phyloP scores from a whole-genome alignment of 2,113 vertebrate species.

The Varanus salvator region DNA sequence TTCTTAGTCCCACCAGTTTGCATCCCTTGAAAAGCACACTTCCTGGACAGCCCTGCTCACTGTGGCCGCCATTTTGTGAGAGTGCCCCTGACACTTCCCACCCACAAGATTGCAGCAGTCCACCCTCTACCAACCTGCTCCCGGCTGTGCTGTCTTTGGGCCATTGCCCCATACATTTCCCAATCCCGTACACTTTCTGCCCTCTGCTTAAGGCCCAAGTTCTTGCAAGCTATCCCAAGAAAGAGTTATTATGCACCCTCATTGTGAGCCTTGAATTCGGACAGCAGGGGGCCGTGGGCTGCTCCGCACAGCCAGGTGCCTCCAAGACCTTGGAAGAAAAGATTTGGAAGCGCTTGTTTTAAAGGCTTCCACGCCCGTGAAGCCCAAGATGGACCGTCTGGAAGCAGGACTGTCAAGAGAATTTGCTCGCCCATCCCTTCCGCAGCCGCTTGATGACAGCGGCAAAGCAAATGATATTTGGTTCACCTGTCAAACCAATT shows the following conservation, averaged over 20 bases:
- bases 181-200: background rate
- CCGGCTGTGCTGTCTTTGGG: background rate
- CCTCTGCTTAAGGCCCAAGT: background rate
- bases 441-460: conserved; percentile 63
- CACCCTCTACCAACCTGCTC: too few relatives aligned
- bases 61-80: too few relatives aligned
- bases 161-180: too few relatives aligned
- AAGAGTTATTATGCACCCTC: background rate
- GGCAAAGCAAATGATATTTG: conserved; percentile 71
- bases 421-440: conserved; percentile 68
- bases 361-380: conserved; percentile 50
- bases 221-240: background rate
- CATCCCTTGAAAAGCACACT: too few relatives aligned
- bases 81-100: too few relatives aligned
- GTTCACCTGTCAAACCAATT: conserved; percentile 74
- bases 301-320: background rate
- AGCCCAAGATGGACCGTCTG: background rate
- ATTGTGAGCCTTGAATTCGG: background rate
- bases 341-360: conserved; percentile 47
- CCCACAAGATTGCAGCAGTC: too few relatives aligned
- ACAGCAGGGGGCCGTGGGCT: background rate
- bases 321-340: conserved; percentile 16
- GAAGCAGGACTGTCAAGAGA: conserved; percentile 67
- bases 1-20: too few relatives aligned
- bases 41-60: too few relatives aligned